A percentile compares a stretch with the other conserved stretches of the same genome.
phyloP scores from a whole-genome alignment of 2,888 invertebrate genomes.

The Drosophila aldrichi region DNA sequence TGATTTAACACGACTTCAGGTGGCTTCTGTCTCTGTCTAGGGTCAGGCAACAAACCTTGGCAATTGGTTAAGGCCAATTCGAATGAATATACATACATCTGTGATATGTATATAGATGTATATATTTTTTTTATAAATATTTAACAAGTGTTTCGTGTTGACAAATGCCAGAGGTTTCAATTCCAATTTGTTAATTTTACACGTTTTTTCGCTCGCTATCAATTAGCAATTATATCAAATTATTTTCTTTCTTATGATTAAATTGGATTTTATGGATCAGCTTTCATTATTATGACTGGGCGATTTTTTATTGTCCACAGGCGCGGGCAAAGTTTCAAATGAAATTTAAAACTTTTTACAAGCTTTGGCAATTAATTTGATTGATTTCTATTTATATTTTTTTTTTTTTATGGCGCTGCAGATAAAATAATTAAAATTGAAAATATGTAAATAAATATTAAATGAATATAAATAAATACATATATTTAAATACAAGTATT shows the following conservation, averaged over 20 bases:
- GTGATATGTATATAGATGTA: not conserved
- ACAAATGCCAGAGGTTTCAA: slow-evolving; percentile 8
- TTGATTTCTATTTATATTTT: not conserved
- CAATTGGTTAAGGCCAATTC: slow-evolving; percentile 5
- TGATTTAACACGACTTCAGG: slow-evolving; percentile 28
- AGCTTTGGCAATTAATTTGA: not conserved
- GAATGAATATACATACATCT: not conserved
- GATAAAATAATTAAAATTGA: not conserved
- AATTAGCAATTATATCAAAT: not conserved
- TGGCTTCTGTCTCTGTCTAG: not conserved
- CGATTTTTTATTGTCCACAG: not conserved
- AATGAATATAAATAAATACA: not conserved
- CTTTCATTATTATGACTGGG: not conserved
- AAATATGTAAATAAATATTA: not conserved
- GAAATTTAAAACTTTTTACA: not conserved
- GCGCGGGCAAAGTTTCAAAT: slow-evolving; percentile 1
- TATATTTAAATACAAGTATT: not conserved
- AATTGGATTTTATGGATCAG: not conserved
- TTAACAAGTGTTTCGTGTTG: slow-evolving; percentile 8
- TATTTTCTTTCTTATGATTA: not conserved
- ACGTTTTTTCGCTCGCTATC: not conserved
- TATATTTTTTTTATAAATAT: not conserved
- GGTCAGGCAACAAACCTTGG: slow-evolving; percentile 25
- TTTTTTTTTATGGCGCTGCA: not conserved
- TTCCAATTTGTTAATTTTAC: slow-evolving; percentile 1